Evolutionary conservation across 2,888 invertebrate species (phyloP), one percentile per base, ranked within the genome.

Genomic region (Nysson spinosus): DNA sequence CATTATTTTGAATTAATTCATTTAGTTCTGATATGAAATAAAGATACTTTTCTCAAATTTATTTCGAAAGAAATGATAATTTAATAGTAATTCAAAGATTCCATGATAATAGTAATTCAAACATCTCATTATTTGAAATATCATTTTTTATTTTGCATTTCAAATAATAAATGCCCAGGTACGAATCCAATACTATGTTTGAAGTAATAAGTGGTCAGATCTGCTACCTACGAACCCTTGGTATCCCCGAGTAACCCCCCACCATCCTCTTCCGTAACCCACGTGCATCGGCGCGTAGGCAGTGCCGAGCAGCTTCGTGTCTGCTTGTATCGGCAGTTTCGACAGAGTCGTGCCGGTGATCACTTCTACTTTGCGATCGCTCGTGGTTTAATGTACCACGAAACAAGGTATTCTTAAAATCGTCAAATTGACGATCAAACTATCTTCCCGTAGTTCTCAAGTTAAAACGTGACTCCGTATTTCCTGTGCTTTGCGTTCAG

Each of bases 301-400:
- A 70, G 63, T 68, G 54, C 60, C 49, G 52, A 52, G 35, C 37
- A 30, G 49, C 49, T 28, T 32, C 57, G 54, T 40, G 60, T 19
- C 43, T n/a, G n/a, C 58, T 28, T 30, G 50, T 56, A 43, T 57
- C 75, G 57, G 61, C 71, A 73, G 73, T 73, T 74, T 74, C 74
- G 64, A 67, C 75, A 60, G 50, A 73, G 73, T 58, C 71, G 71
- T 61, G 75, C 61, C 71, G 71, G 67, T 55, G 71, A 64, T 32
- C 65, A 62, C 44, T 52, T 58, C 43, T 50, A 28, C 3, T 32
- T 19, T 19, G 16, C 32, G 52, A 47, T 54, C 47, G 58, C 39
- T 54, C 37, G 44, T 51, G 54, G 24, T 39, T 49, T 22, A 16
- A 40, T 42, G 20, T 39, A 52, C 50, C 50, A 22, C 35, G 43